Evolutionary conservation across 2,888 invertebrate species (phyloP).

Genomic region (Scaptomyza reducta): DNA sequence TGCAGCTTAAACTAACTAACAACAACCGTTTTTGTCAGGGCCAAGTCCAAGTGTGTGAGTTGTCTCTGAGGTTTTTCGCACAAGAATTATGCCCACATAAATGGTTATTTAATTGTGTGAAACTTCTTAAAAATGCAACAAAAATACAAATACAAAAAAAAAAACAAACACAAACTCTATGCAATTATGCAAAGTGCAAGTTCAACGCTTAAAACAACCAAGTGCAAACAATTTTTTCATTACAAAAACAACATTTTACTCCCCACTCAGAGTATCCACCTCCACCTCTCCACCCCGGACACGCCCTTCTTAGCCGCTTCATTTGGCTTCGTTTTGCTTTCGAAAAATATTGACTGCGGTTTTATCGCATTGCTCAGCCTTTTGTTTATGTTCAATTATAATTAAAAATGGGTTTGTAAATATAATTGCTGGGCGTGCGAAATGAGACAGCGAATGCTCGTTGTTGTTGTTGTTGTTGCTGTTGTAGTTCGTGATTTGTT

Average conservation of each 20-base stretch:
- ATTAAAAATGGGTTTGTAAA: slow-evolving; percentile 72
- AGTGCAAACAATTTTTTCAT: slow-evolving; percentile 1
- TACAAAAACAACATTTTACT: slow-evolving; percentile 7
- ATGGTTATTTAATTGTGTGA: slow-evolving; percentile 68
- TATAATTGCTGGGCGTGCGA: slow-evolving; percentile 72
- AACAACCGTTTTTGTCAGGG: slow-evolving; percentile 27
- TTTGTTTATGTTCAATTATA: slow-evolving; percentile 58
- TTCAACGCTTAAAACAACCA: slow-evolving; percentile 49
- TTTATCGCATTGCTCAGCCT: slow-evolving; percentile 43
- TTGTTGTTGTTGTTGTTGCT: slow-evolving; percentile 18
- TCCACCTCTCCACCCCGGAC: not conserved
- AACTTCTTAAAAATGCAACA: slow-evolving; percentile 30
- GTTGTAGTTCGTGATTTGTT: slow-evolving; percentile 54
- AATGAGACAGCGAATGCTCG: no score
- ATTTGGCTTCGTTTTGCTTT: slow-evolving; percentile 47
- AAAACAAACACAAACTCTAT: slow-evolving; percentile 12
- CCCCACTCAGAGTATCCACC: not conserved
- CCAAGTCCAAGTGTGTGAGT: slow-evolving; percentile 57
- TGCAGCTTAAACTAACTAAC: not conserved
- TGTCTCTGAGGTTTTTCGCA: slow-evolving; percentile 48
- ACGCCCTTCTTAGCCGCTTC: slow-evolving; percentile 53
- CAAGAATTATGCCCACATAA: slow-evolving; percentile 66
- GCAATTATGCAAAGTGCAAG: slow-evolving; percentile 76
- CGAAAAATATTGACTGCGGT: slow-evolving; percentile 46
- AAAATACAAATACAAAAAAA: not conserved